Percentiles rank a stretch among this genome's conserved stretches.
phyloP scores from a whole-genome alignment of 2,113 vertebrate species.

The Pavo muticus region DNA sequence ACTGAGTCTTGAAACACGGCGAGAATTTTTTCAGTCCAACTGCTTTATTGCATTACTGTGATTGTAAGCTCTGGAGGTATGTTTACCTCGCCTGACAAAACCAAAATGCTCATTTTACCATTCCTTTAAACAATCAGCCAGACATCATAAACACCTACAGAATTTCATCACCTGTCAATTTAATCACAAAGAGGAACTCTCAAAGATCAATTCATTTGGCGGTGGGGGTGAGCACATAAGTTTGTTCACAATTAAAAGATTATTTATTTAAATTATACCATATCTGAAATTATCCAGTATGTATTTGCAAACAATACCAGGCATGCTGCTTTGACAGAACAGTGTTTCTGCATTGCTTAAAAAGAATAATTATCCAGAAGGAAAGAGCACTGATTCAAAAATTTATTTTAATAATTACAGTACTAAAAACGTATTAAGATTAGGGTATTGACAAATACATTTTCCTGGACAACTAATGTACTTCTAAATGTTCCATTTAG shows the following conservation, averaged over 20 bases:
- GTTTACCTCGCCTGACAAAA: background rate
- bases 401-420: background rate
- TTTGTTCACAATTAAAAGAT: background rate
- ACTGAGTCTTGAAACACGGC: background rate
- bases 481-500: background rate
- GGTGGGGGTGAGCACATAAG: background rate
- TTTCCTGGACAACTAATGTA: background rate
- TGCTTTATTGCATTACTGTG: background rate
- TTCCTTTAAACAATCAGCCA: background rate
- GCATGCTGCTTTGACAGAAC: background rate
- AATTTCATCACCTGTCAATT: background rate
- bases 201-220: background rate
- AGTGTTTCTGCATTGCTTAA: background rate
- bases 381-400: background rate
- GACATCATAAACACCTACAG: background rate
- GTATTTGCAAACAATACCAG: background rate
- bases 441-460: background rate
- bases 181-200: background rate
- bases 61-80: background rate
- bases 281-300: background rate
- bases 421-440: background rate
- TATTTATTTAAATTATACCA: background rate
- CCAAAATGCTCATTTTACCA: background rate
- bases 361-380: background rate
- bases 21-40: background rate